These are phyloP conservation scores for Chymomyza amoena DNA, from an alignment of 2,888 invertebrate species.

Conservation along the genomic window DNA sequence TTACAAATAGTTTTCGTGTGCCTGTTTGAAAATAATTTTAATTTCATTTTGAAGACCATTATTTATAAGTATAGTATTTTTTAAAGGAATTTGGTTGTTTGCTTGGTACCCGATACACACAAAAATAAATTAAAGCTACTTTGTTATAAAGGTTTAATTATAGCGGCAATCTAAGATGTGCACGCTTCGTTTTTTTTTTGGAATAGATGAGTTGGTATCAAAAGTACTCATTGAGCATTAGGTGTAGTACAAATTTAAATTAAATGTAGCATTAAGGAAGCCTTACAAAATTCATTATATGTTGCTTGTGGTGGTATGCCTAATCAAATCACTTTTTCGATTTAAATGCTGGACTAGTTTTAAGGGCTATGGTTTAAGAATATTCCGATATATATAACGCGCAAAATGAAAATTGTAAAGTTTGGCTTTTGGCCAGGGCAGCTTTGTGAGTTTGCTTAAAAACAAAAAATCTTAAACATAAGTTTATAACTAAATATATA, in stretches of 20 bases:
- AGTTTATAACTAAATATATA: slow-evolving; percentile 26
- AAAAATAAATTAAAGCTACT: neutral
- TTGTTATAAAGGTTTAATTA: neutral
- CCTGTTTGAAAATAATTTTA: slow-evolving; percentile 1
- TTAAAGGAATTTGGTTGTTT: neutral
- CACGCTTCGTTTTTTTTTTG: neutral
- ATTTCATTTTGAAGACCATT: slow-evolving; percentile 28
- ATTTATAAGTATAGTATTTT: neutral
- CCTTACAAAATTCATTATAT: neutral
- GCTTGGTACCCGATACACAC: neutral
- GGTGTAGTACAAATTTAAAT: neutral
- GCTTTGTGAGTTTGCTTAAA: slow-evolving; percentile 24
- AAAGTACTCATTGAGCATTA: neutral
- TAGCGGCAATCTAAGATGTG: neutral
- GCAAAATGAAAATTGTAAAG: neutral
- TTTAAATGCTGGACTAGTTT: slow-evolving; percentile 39
- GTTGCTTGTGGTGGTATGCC: slow-evolving; percentile 1
- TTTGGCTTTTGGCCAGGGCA: slow-evolving; percentile 36
- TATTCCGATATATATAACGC: neutral
- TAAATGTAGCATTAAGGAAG: neutral
- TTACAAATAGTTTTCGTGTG: slow-evolving; percentile 7
- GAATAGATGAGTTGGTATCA: neutral
- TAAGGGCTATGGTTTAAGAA: neutral
- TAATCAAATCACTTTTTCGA: slow-evolving; percentile 26
- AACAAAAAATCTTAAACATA: slow-evolving; percentile 29